These are phyloP conservation scores for Orius insidiosus DNA, from an alignment of 1,140 invertebrate genomes.

Conservation along the genomic window DNA sequence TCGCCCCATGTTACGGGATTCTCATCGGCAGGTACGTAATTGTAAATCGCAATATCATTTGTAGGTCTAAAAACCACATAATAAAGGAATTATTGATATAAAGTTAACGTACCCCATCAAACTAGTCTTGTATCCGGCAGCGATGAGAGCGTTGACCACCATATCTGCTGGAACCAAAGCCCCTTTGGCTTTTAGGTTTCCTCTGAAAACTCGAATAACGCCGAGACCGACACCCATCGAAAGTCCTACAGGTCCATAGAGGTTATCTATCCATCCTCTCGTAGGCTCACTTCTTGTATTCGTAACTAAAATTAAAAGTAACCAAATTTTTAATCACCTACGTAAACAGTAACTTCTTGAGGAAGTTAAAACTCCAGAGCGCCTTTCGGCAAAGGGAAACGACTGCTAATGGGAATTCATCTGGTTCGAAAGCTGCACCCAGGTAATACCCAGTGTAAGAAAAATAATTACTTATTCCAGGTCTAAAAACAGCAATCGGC, in stretches of 20 bases:
- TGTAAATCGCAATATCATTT: slow-evolving; percentile 38
- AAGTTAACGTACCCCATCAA: slow-evolving; percentile 9
- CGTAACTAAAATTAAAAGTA: slow-evolving; percentile 23
- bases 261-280: slow-evolving; percentile 58
- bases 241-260: slow-evolving; percentile 52
- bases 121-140: slow-evolving; percentile 44
- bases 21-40: slow-evolving; percentile 47
- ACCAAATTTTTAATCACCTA: too few relatives aligned
- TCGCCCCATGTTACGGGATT: slow-evolving; percentile 47
- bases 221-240: slow-evolving; percentile 39
- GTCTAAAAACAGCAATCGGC: slow-evolving; percentile 36
- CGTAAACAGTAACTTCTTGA: too few relatives aligned
- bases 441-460: too few relatives aligned
- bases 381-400: too few relatives aligned
- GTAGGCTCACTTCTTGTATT: slow-evolving; percentile 26
- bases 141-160: slow-evolving; percentile 56
- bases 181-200: slow-evolving; percentile 34
- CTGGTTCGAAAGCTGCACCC: too few relatives aligned
- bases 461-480: slow-evolving; percentile 33
- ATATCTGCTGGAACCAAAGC: slow-evolving; percentile 67
- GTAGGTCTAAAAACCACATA: slow-evolving; percentile 18
- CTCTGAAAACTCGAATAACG: slow-evolving; percentile 38
- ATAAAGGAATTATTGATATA: slow-evolving; percentile 8
- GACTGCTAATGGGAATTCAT: too few relatives aligned
- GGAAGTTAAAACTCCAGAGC: too few relatives aligned